Evolutionary conservation across 2,113 vertebrate species (phyloP).

Genomic region (Craseonycteris thonglongyai): DNA sequence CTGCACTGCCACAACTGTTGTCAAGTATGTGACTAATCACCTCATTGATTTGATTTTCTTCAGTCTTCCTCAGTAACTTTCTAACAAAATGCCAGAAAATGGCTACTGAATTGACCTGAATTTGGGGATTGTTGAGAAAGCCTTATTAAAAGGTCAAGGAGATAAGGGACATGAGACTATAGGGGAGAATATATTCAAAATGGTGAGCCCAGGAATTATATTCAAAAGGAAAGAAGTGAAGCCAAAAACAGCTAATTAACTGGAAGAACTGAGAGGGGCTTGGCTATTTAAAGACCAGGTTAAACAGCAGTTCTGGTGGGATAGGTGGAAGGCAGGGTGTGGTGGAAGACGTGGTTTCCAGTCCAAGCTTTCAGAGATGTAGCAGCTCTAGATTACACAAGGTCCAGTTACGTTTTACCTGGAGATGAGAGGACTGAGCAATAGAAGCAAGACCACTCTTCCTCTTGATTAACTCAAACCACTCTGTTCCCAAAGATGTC

Average conservation of each 20-base stretch:
- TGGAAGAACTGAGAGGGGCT: neutral
- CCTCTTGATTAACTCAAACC: neutral
- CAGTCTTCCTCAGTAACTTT: neutral
- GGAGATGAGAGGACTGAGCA: neutral
- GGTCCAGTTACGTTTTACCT: neutral
- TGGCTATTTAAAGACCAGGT: neutral
- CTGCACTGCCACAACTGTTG: neutral
- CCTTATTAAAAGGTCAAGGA: neutral
- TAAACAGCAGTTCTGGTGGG: neutral
- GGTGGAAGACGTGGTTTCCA: neutral
- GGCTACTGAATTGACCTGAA: neutral
- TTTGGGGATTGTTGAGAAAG: neutral
- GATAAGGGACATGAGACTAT: neutral
- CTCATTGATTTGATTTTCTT: neutral
- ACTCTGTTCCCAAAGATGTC: neutral
- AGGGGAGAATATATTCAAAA: neutral
- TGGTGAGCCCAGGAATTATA: neutral
- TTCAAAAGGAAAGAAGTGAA: conserved; percentile 24
- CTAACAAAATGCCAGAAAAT: conserved; percentile 29
- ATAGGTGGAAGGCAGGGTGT: neutral
- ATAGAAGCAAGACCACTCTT: neutral
- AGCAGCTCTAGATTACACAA: neutral
- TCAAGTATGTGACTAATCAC: neutral
- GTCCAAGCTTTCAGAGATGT: neutral
- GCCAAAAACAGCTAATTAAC: neutral